A percentile compares a stretch with the other conserved stretches of the same genome.
phyloP scores from a whole-genome alignment of 1,140 invertebrate genomes.

The Triops longicaudatus region DNA sequence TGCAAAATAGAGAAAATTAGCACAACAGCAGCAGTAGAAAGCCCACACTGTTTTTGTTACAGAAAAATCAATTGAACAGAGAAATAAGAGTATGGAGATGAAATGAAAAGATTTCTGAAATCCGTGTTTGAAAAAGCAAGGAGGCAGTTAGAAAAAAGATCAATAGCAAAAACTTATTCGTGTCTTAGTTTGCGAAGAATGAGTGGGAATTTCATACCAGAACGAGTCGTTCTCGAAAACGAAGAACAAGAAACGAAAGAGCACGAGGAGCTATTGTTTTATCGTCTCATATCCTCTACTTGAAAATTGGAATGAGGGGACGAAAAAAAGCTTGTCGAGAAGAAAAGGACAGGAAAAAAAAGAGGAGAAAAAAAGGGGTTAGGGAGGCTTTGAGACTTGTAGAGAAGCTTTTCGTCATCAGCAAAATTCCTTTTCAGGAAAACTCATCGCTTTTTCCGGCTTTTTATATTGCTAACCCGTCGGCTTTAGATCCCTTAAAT shows the following conservation, averaged over 20 bases:
- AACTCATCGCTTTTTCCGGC: neutral
- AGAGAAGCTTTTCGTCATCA: slow-evolving; percentile 15
- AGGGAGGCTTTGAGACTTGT: neutral
- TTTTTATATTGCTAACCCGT: neutral
- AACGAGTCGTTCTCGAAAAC: neutral
- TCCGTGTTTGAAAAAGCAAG: too few species aligned
- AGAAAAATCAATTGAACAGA: too few species aligned
- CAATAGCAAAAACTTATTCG: too few species aligned
- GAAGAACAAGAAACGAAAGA: neutral
- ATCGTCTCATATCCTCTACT: slow-evolving; percentile 7
- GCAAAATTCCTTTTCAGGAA: neutral
- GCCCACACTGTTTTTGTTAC: too few species aligned
- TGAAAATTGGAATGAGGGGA: slow-evolving; percentile 8
- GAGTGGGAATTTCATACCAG: neutral
- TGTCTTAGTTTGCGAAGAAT: too few species aligned
- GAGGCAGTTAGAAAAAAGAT: too few species aligned
- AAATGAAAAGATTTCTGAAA: too few species aligned
- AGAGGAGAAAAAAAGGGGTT: neutral
- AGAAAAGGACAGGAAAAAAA: neutral
- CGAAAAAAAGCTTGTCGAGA: neutral
- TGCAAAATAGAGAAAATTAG: too few species aligned
- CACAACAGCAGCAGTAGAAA: too few species aligned
- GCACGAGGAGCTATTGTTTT: neutral
- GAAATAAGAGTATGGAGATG: too few species aligned
- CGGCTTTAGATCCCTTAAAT: neutral